A percentile compares a stretch with the other conserved stretches of the same genome.
Evolutionary conservation across 2,888 invertebrate species (phyloP).

Genomic region (Xestia xanthographa): DNA sequence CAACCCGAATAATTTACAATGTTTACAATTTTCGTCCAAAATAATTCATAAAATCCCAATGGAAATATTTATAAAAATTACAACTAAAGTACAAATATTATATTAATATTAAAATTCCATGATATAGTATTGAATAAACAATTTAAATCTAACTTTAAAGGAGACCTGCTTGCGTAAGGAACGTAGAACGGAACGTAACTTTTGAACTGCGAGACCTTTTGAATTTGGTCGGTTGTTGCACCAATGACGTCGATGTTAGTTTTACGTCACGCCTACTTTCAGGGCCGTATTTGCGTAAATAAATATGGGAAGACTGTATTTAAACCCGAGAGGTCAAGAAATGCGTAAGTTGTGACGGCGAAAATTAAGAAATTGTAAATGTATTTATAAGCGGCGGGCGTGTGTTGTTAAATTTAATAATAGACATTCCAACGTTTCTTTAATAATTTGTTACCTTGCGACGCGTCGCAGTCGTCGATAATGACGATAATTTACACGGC

Average conservation of each 20-base stretch:
- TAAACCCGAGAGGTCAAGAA: constrained; percentile 58
- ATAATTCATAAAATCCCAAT: neutral
- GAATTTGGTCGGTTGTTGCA: constrained; percentile 72
- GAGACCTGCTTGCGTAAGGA: neutral
- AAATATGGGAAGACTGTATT: constrained; percentile 75
- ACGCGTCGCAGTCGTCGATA: neutral
- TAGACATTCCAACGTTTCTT: constrained; percentile 12
- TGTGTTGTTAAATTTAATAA: constrained; percentile 22
- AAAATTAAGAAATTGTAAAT: constrained; percentile 44
- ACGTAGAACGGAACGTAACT: constrained; percentile 78
- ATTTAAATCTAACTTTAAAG: neutral
- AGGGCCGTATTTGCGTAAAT: constrained; percentile 87
- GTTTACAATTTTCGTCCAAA: constrained; percentile 31
- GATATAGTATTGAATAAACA: neutral
- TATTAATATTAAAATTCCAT: neutral
- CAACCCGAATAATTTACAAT: constrained; percentile 68
- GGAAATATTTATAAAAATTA: neutral
- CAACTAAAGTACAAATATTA: neutral
- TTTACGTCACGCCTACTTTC: constrained; percentile 88
- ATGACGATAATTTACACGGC: neutral
- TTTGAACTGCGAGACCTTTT: constrained; percentile 63
- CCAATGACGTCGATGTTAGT: constrained; percentile 83
- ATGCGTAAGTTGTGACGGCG: constrained; percentile 65
- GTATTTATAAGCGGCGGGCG: constrained; percentile 15
- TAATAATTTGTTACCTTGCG: neutral